Conservation (phyloP, 2,888 invertebrate genomes). For the Unio delphinus region DNA sequence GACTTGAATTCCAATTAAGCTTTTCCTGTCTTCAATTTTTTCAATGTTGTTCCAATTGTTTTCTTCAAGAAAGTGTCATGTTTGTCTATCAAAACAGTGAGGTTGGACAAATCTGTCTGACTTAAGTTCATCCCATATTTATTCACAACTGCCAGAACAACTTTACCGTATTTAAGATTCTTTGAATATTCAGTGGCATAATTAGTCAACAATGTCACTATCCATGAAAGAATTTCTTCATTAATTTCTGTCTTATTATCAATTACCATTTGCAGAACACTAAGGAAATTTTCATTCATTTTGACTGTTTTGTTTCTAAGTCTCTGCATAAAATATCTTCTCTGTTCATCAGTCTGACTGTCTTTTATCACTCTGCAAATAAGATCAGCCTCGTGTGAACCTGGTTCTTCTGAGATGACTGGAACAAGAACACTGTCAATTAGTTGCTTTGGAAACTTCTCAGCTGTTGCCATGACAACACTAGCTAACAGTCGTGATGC, state of each 20-base stretch:
- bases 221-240: neutral
- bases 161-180: slow-evolving; percentile 26
- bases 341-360: neutral
- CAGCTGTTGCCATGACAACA: slow-evolving; percentile 16
- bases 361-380: slow-evolving; percentile 3
- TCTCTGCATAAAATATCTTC: neutral
- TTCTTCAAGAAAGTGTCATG: slow-evolving; percentile 24
- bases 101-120: slow-evolving; percentile 2
- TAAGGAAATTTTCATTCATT: slow-evolving; percentile 4
- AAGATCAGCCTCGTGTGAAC: slow-evolving; percentile 1
- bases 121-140: slow-evolving; percentile 13
- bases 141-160: slow-evolving; percentile 17
- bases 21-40: slow-evolving; percentile 10
- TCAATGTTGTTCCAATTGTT: slow-evolving; percentile 12
- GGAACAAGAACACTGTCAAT: slow-evolving; percentile 22
- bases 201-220: slow-evolving; percentile 1
- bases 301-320: neutral
- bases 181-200: slow-evolving; percentile 7
- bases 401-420: neutral
- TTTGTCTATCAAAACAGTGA: slow-evolving; percentile 5
- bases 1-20: no score
- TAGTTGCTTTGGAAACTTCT: slow-evolving; percentile 24
- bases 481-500: slow-evolving; percentile 18
- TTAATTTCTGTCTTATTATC: slow-evolving; percentile 1
- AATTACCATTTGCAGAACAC: neutral